Evolutionary conservation across 2,888 invertebrate genomes (phyloP), one percentile per base, ranked within the genome.

Genomic region (Leptopilina myrica): DNA sequence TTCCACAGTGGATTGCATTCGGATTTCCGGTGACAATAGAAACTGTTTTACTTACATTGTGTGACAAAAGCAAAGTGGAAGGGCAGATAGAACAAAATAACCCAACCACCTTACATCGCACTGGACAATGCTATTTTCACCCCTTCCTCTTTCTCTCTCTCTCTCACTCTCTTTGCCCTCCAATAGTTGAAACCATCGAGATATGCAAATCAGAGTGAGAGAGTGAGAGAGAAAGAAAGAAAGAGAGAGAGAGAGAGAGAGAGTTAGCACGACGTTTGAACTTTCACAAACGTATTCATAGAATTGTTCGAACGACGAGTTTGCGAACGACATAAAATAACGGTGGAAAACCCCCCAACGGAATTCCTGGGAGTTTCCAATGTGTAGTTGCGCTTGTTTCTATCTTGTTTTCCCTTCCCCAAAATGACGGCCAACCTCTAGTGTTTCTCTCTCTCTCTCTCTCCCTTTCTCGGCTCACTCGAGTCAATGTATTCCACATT

Each of bases 241-340:
- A 4, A 33, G 33, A 33, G 2, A 33, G 33, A 33, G 2, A 33
- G 33, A 33, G 33, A 33, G 33, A 33, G 33, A 33, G 33, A 33
- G 33, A 33, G 33, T 33, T 49, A 49, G 11, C 81, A 83, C 83
- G 83, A 81, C 86, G 84, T 86, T 87, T 87, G 86, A 86, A 88
- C 86, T 87, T 86, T 84, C 84, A 43, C 43, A 84, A 88, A 86
- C 86, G 86, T 87, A 88, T 88, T 87, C 87, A 86, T 87, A 85
- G 85, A 84, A 85, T 82, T 69, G 80, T 81, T 79, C 79, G 81
- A 80, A 81, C 83, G 78, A 64, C 81, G 81, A 85, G 84, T 86
- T 33, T 85, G 82, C 83, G 82, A 85, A 84, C 83, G 83, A 84
- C 84, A 77, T 84, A 86, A 87, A 88, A 87, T 88, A 86, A 86